Conservation (phyloP, 1,140 invertebrate genomes). For the Agrypnia vestita region DNA sequence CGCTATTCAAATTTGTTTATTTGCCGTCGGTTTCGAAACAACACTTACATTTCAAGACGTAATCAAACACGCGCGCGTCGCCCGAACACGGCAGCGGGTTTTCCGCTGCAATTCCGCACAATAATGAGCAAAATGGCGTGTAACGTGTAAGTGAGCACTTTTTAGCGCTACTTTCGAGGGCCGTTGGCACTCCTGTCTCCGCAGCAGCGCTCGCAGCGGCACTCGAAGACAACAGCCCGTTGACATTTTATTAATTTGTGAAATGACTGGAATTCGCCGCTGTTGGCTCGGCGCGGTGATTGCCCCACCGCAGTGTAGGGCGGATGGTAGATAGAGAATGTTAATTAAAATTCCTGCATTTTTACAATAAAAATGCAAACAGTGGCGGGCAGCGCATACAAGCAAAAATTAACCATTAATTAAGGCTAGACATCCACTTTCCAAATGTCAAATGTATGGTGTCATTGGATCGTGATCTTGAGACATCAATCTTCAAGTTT, state of each 20-base stretch:
- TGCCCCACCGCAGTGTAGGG: neutral
- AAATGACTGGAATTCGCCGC: slow-evolving; percentile 22
- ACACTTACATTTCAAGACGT: neutral
- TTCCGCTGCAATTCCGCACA: slow-evolving; percentile 12
- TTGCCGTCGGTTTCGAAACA: slow-evolving; percentile 20
- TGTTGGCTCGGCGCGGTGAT: neutral
- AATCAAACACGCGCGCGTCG: slow-evolving; percentile 15
- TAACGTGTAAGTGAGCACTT: neutral
- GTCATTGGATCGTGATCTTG: no score
- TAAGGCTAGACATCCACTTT: no score
- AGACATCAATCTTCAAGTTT: no score
- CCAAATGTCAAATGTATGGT: no score
- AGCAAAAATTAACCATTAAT: no score
- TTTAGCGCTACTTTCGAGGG: slow-evolving; percentile 13
- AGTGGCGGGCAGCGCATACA: no score
- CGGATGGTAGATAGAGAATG: no score
- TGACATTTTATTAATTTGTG: slow-evolving; percentile 28
- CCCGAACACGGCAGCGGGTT: neutral
- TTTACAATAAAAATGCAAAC: slow-evolving; percentile 15
- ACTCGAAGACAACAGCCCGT: neutral
- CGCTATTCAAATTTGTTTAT: neutral
- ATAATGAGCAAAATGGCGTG: neutral
- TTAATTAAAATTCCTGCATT: neutral
- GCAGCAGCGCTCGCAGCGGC: no score
- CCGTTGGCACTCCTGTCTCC: neutral